Evolutionary conservation across 2,888 invertebrate genomes (phyloP), one percentile per base, ranked within the genome.

Genomic region (Bruchidius siliquastri): DNA sequence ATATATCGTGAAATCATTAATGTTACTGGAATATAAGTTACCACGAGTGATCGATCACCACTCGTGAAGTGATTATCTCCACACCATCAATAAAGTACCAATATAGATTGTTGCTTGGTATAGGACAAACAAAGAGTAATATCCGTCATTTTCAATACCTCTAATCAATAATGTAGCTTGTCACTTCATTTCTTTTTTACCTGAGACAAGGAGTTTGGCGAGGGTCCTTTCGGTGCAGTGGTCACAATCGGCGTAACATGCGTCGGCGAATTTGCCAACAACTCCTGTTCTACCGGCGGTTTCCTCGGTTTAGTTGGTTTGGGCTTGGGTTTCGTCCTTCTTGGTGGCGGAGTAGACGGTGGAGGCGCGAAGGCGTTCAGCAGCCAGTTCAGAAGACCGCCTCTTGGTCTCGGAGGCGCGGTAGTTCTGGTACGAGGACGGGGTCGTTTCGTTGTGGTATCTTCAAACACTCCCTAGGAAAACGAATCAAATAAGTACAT

Each of bases 401-500:
- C 85, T 82, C 85, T 83, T 4, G 86, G 71, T 26, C 84, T 80
- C 77, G 87, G 85, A 83, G 88, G 77, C 3, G 85, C 83, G 22
- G 84, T 85, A n/a, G 89, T 86, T 13, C 88, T 81, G 1, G 88
- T 86, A n/a, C 80, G 85, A 69, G 82, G 78, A 74, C 75, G 79
- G 0, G 81, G 79, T 68, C 80, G 80, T 18, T 82, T 81, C 20
- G 81, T 79, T 13, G 81, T 79, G 21, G 80, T 79, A 70, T 78
- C 77, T n/a, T 79, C 75, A 69, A 81, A 82, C 30, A 82, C 49
- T 26, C 81, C 80, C 83, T 82, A 68, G 22, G 75, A 78, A 72
- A 10, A 49, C 20, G 2, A 2, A 67, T 3, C 20, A 21, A n/a
- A 67, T 67, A 20, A 67, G 30, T 6, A 30, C 3, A 30, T 30